Conservation (phyloP, 1,140 invertebrate species). For the Reticulitermes speratus region DNA sequence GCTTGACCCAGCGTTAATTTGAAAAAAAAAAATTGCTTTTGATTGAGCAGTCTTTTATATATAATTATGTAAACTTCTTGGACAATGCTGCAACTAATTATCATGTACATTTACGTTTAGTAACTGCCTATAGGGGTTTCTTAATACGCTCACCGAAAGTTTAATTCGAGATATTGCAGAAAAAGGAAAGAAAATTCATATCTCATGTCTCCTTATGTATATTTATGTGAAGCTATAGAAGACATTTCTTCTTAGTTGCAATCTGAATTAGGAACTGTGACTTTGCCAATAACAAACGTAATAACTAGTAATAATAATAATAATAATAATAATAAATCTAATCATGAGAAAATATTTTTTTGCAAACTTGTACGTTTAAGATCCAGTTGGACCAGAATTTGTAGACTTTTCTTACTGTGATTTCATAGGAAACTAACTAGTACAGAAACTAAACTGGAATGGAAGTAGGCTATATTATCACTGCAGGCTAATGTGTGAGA, state of each 20-base stretch:
- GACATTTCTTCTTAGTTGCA: neutral
- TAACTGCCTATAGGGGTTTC: neutral
- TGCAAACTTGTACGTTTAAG: conserved; percentile 7
- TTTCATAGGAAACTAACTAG: neutral
- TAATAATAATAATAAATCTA: too few relatives aligned
- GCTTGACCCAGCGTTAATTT: too few relatives aligned
- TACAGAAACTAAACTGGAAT: neutral
- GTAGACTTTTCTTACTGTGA: conserved; percentile 1
- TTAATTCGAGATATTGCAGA: neutral
- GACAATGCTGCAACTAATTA: too few relatives aligned
- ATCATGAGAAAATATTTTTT: neutral
- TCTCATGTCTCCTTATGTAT: neutral
- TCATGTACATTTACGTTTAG: too few relatives aligned
- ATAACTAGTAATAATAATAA: neutral
- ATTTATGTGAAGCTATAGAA: neutral
- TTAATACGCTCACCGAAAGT: neutral
- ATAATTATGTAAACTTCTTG: too few relatives aligned
- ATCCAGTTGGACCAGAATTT: conserved; percentile 12
- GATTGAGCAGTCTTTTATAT: too few relatives aligned
- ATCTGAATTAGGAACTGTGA: neutral
- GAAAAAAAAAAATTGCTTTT: too few relatives aligned
- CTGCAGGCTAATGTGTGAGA: neutral
- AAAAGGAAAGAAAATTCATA: neutral
- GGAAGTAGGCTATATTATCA: neutral
- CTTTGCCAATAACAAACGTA: neutral